Evolutionary conservation across 2,113 vertebrate genomes (phyloP), one percentile per base, ranked within the genome.

Genomic region (Crocuta crocuta): DNA sequence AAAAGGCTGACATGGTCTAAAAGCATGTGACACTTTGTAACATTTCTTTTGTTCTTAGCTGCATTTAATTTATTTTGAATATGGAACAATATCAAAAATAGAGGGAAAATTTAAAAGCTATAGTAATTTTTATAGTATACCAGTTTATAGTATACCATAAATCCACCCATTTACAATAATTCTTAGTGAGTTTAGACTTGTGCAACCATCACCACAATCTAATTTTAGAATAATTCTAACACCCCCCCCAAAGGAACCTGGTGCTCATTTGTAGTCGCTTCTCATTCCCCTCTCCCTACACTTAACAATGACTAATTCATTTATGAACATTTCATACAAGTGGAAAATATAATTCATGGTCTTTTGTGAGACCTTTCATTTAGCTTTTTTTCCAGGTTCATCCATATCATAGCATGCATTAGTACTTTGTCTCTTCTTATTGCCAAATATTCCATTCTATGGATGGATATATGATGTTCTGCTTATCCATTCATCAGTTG

Each of bases 31-130:
- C 84, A 39, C 33, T 95, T 68, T 92, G 55, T 35, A 74, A 0
- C 23, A 90, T 82, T 91, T 95, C 33, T 79, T 91, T 66, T 74
- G 55, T 70, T 94, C n/a, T 68, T 66, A 92, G 78, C 79, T 86
- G 83, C 10, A 82, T 43, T 94, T 50, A 43, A 87, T 43, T 94
- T 39, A 43, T 43, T 96, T 83, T 83, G 78, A 89, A 94, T 73
- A 80, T 10, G 55, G 23, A 80, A 80, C 7, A 28, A 26, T 80
- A 94, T 4, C 61, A 85, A 80, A 84, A 88, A 84, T 0, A 31
- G 17, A 73, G 17, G 17, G 31, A 79, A 79, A 79, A 1, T 88
- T 93, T 71, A 58, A 71, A 91, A 53, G 48, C 68, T 95, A 74
- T 70, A 93, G 23, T 39, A 39, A 39, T 39, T 39, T 39, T 39